phyloP scores from a whole-genome alignment of 2,113 vertebrate species.

The Oreochromis aureus region DNA sequence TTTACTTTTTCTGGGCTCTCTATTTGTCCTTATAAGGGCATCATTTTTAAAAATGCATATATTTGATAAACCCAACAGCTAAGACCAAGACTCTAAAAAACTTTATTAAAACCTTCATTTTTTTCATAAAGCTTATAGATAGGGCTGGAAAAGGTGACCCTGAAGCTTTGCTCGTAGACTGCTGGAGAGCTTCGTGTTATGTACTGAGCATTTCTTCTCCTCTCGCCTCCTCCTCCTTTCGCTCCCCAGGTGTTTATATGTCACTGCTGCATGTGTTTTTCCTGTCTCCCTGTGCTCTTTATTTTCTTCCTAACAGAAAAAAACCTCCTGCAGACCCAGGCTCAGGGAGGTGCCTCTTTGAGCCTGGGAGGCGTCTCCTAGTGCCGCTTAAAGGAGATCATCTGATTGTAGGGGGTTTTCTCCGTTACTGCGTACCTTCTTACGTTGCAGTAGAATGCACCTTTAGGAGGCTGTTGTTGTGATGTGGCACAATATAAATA shows the following conservation, averaged over 20 bases:
- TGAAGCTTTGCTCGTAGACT: neutral
- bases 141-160: rapidly evolving
- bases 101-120: neutral
- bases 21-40: neutral
- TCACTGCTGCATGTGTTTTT: neutral
- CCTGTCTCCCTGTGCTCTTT: neutral
- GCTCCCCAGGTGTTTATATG: neutral
- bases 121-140: neutral
- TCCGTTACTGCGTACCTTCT: neutral
- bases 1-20: neutral
- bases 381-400: neutral
- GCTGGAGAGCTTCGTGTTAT: too few relatives aligned
- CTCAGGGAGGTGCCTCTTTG: neutral
- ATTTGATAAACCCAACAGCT: rapidly evolving
- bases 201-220: neutral
- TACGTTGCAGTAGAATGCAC: neutral
- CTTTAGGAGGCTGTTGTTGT: neutral
- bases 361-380: neutral
- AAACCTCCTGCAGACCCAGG: neutral
- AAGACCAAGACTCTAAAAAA: neutral
- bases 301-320: neutral
- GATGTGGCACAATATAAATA: neutral
- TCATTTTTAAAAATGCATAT: neutral
- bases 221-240: neutral
- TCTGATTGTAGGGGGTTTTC: neutral